Conservation (phyloP, 1,140 invertebrate species). For the Temnothorax curvispinosus region DNA sequence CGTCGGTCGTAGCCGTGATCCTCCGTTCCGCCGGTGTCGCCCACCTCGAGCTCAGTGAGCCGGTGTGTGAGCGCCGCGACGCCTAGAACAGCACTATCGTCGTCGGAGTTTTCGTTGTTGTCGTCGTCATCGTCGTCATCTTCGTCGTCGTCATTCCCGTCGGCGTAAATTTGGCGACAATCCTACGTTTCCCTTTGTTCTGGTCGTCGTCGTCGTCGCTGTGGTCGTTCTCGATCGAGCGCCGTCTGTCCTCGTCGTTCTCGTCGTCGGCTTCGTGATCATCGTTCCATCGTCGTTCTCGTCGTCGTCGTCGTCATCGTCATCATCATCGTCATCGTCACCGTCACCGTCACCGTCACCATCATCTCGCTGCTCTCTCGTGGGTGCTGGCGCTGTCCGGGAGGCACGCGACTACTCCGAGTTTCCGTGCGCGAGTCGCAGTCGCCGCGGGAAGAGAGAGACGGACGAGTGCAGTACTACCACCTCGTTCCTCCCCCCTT, state of each 20-base stretch:
- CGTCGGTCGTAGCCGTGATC: slow-evolving; percentile 70
- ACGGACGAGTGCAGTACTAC: slow-evolving; percentile 50
- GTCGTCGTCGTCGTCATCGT: slow-evolving; percentile 25
- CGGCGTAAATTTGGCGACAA: slow-evolving; percentile 64
- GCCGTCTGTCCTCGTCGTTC: slow-evolving; percentile 24
- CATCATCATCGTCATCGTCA: slow-evolving; percentile 4
- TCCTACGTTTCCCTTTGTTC: slow-evolving; percentile 35
- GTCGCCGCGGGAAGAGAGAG: slow-evolving; percentile 55
- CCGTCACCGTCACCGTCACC: neutral
- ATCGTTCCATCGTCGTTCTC: neutral
- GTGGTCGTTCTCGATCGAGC: slow-evolving; percentile 56
- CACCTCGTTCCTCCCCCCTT: neutral
- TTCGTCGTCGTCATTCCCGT: slow-evolving; percentile 37
- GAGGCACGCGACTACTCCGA: slow-evolving; percentile 62
- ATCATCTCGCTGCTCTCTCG: slow-evolving; percentile 34
- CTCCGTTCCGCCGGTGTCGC: slow-evolving; percentile 71
- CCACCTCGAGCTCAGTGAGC: slow-evolving; percentile 76
- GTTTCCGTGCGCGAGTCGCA: slow-evolving; percentile 64
- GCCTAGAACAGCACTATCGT: slow-evolving; percentile 68
- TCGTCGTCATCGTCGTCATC: slow-evolving; percentile 41
- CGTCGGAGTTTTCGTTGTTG: slow-evolving; percentile 28
- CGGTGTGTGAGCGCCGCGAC: slow-evolving; percentile 77
- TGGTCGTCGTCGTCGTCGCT: slow-evolving; percentile 25
- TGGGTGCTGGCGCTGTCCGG: slow-evolving; percentile 30
- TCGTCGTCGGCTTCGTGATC: neutral